A percentile compares a stretch with the other conserved stretches of the same genome.
Conservation (phyloP, 2,797 vertebrate genomes). For the Chromis chromis region DNA sequence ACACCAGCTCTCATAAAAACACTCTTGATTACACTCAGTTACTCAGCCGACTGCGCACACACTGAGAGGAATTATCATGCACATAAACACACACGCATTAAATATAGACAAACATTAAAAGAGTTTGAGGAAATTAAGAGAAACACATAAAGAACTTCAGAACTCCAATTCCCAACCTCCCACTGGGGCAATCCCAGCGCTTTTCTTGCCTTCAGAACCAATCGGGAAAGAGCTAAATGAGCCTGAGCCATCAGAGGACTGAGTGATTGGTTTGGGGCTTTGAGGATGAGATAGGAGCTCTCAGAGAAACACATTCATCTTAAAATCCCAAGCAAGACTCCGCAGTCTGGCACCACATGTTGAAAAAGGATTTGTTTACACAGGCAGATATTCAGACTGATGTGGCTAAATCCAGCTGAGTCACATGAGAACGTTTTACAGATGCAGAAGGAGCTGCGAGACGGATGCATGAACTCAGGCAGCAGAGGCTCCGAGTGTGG, state of each 20-base stretch:
- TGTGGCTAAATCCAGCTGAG: slow-evolving; percentile 38
- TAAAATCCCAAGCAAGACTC: slow-evolving; percentile 51
- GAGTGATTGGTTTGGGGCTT: slow-evolving; percentile 79
- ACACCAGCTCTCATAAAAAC: slow-evolving; percentile 45
- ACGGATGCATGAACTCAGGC: slow-evolving; percentile 25
- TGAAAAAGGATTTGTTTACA: slow-evolving; percentile 52
- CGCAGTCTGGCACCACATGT: slow-evolving; percentile 45
- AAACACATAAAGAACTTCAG: slow-evolving; percentile 78
- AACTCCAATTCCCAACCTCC: slow-evolving; percentile 77
- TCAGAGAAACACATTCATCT: slow-evolving; percentile 63
- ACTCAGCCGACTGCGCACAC: slow-evolving; percentile 38
- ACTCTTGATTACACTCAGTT: slow-evolving; percentile 44
- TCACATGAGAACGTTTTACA: slow-evolving; percentile 40
- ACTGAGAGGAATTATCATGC: slow-evolving; percentile 37
- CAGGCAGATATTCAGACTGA: slow-evolving; percentile 37
- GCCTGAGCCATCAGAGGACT: slow-evolving; percentile 76
- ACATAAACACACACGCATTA: slow-evolving; percentile 35
- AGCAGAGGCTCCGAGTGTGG: slow-evolving; percentile 17
- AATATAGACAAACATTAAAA: slow-evolving; percentile 74
- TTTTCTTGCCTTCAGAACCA: slow-evolving; percentile 74
- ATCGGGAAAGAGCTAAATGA: slow-evolving; percentile 77
- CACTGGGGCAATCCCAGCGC: slow-evolving; percentile 74
- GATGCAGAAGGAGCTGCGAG: slow-evolving; percentile 10
- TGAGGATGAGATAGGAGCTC: slow-evolving; percentile 63
- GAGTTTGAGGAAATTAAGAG: slow-evolving; percentile 76